These are phyloP conservation scores for Porphyrio hochstetteri DNA, from an alignment of 2,113 vertebrate genomes.

Conservation along the genomic window DNA sequence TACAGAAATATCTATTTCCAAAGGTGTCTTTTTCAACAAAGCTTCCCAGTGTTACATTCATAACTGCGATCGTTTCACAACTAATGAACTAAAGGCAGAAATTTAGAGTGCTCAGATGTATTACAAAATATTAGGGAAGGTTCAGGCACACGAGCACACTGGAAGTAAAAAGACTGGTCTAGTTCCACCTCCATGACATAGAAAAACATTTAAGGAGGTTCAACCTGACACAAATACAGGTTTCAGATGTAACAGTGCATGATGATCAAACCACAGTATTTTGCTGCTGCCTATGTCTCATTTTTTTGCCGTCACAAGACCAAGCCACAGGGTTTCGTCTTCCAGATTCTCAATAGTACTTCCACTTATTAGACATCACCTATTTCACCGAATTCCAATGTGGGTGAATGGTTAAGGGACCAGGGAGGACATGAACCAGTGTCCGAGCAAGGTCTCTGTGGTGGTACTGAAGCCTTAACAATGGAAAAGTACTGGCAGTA, in stretches of 20 bases:
- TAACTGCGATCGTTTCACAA: not conserved
- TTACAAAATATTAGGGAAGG: not conserved
- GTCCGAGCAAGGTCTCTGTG: too few species aligned
- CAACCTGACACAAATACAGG: not conserved
- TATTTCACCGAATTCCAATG: not conserved
- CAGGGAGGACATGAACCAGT: too few species aligned
- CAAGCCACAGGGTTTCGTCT: not conserved
- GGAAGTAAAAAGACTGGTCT: not conserved
- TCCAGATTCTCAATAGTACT: not conserved
- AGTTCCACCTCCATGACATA: not conserved
- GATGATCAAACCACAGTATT: not conserved
- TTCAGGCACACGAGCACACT: not conserved
- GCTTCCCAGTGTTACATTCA: not conserved
- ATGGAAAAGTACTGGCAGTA: too few species aligned
- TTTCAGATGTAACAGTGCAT: not conserved
- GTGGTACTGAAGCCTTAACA: too few species aligned
- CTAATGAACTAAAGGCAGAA: not conserved
- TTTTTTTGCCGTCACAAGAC: not conserved
- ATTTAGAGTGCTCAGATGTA: not conserved
- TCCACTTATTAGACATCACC: not conserved
- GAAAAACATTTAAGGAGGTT: not conserved
- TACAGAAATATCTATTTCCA: not conserved
- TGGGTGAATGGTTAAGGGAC: too few species aligned
- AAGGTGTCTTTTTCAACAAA: not conserved
- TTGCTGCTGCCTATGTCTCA: not conserved